Conservation (phyloP, 2,888 invertebrate species). For the Eilema sororculum region DNA sequence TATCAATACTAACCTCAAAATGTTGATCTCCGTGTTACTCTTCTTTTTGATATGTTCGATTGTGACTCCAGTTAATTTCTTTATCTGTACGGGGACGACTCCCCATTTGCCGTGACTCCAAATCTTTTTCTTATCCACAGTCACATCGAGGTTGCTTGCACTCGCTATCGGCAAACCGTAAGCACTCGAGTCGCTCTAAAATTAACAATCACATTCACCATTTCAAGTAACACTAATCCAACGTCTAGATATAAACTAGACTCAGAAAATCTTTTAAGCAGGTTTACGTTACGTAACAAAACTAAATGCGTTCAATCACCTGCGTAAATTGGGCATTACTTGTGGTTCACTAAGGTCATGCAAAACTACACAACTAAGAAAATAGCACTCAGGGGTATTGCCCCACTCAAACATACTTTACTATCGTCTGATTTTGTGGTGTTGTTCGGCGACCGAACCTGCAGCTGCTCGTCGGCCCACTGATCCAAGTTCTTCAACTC, state of each 20-base stretch:
- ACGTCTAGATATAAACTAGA: background rate
- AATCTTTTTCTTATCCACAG: slow-evolving; percentile 58
- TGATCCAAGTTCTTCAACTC: slow-evolving; percentile 77
- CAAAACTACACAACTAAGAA: slow-evolving; percentile 26
- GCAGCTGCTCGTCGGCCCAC: slow-evolving; percentile 81
- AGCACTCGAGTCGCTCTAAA: slow-evolving; percentile 77
- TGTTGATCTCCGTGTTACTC: slow-evolving; percentile 76
- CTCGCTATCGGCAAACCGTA: slow-evolving; percentile 78
- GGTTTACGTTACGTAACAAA: slow-evolving; percentile 24
- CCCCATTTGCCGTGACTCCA: slow-evolving; percentile 81
- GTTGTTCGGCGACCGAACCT: slow-evolving; percentile 62
- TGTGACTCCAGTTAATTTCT: slow-evolving; percentile 69
- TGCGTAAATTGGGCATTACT: slow-evolving; percentile 22
- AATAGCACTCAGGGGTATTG: slow-evolving; percentile 26
- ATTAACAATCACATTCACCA: slow-evolving; percentile 24
- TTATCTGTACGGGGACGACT: slow-evolving; percentile 77
- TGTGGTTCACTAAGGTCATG: slow-evolving; percentile 34
- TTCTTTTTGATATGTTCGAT: slow-evolving; percentile 73
- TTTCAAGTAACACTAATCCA: slow-evolving; percentile 19
- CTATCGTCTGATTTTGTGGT: slow-evolving; percentile 75
- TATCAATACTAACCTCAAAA: slow-evolving; percentile 67
- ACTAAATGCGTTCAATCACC: slow-evolving; percentile 25
- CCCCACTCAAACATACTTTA: slow-evolving; percentile 63
- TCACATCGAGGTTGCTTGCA: slow-evolving; percentile 72
- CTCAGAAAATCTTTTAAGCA: background rate